Evolutionary conservation across 2,113 vertebrate genomes (phyloP).

Genomic region (Delphinus delphis): DNA sequence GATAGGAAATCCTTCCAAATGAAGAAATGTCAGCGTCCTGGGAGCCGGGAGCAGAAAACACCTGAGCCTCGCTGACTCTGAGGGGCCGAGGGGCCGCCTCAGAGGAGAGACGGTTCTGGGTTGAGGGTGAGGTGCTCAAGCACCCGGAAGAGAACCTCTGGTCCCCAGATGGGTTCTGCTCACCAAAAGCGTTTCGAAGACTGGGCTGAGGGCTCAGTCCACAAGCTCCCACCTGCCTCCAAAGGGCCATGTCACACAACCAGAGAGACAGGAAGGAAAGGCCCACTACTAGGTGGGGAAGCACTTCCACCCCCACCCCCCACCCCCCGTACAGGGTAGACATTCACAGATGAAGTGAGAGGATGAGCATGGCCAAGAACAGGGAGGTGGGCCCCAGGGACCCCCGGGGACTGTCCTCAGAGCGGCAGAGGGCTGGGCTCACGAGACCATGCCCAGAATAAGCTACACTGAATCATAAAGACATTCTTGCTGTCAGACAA

Average conservation of each 20-base stretch:
- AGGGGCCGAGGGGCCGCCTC: neutral
- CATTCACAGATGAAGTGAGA: neutral
- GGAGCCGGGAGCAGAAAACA: slow-evolving; percentile 19
- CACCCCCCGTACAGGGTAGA: neutral
- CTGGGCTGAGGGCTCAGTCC: neutral
- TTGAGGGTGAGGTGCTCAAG: neutral
- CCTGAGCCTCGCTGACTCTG: neutral
- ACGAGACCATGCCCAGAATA: slow-evolving; percentile 15
- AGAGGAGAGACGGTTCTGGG: neutral
- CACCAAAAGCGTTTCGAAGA: slow-evolving; percentile 3
- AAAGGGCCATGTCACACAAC: neutral
- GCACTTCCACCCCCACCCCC: neutral
- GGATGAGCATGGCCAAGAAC: neutral
- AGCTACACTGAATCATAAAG: slow-evolving; percentile 42
- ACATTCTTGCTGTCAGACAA: slow-evolving; percentile 47
- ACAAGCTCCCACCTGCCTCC: neutral
- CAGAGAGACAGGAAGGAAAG: neutral
- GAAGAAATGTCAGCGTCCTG: neutral
- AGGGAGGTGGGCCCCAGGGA: neutral
- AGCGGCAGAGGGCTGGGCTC: neutral
- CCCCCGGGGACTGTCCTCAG: neutral
- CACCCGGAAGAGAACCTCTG: neutral
- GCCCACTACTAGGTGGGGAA: neutral
- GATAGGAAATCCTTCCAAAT: neutral
- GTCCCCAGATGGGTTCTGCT: neutral